These are phyloP conservation scores for Phaedon cochleariae DNA, from an alignment of 2,888 invertebrate genomes.

Conservation along the genomic window DNA sequence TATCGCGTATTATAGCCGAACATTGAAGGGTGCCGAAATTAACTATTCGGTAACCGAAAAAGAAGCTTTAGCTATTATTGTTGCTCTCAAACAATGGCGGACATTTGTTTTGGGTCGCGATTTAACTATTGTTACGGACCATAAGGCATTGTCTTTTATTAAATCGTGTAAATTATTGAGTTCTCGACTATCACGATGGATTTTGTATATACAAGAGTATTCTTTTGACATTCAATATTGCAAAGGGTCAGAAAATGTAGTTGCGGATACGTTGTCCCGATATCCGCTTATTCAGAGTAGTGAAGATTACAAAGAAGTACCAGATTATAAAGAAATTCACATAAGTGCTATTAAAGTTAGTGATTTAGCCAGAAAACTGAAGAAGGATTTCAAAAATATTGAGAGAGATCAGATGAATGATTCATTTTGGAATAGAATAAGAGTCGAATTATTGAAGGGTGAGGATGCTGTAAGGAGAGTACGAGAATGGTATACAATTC, in stretches of 20 bases:
- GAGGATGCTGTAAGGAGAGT: too few relatives aligned
- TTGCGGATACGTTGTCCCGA: neutral
- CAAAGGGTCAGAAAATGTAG: too few relatives aligned
- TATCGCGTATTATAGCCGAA: slow-evolving; percentile 2
- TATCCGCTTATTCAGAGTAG: too few relatives aligned
- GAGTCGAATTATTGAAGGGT: too few relatives aligned
- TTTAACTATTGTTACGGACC: slow-evolving; percentile 9
- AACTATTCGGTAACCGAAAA: slow-evolving; percentile 7
- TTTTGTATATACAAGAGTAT: slow-evolving; percentile 15
- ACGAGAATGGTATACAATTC: too few relatives aligned
- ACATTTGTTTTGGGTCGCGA: slow-evolving; percentile 9
- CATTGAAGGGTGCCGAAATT: slow-evolving; percentile 10
- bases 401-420: too few relatives aligned
- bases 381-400: too few relatives aligned
- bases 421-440: too few relatives aligned
- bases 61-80: slow-evolving; percentile 11
- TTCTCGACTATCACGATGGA: slow-evolving; percentile 11
- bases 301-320: too few relatives aligned
- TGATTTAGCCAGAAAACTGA: too few relatives aligned
- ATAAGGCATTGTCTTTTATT: slow-evolving; percentile 13
- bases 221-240: slow-evolving; percentile 17
- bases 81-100: slow-evolving; percentile 10
- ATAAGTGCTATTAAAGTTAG: too few relatives aligned
- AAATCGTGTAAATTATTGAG: slow-evolving; percentile 8
- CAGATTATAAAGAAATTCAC: too few relatives aligned